Evolutionary conservation across 2,113 vertebrate genomes (phyloP).

Genomic region (Campylomormyrus tamandua): DNA sequence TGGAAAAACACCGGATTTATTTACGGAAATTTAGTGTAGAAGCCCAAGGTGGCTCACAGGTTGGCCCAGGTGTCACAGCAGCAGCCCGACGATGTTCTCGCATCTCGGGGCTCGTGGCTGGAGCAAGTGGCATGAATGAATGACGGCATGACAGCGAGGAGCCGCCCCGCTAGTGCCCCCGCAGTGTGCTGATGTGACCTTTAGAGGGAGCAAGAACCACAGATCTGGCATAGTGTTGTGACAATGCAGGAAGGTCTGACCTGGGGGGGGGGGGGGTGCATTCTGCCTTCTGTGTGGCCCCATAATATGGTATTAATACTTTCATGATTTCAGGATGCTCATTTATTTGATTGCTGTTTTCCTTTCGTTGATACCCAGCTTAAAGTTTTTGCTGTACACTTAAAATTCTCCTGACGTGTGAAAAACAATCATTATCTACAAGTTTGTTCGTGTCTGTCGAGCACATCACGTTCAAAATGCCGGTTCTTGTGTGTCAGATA

Average conservation of each 20-base stretch:
- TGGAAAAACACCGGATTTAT: background rate
- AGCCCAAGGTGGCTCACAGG: background rate
- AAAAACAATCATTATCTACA: background rate
- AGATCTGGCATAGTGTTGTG: no score
- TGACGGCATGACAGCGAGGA: background rate
- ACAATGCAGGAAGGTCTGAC: background rate
- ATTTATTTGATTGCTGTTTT: conserved; percentile 6
- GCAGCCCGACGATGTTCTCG: background rate
- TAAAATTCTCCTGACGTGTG: background rate
- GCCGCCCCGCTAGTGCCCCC: background rate
- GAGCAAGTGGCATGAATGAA: background rate
- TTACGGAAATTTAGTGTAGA: background rate
- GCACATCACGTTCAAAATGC: background rate
- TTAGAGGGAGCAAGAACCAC: background rate
- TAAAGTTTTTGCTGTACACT: background rate
- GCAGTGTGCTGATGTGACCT: background rate
- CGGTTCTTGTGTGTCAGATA: background rate
- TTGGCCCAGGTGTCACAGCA: background rate
- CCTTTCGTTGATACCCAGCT: background rate
- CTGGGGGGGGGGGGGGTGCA: background rate
- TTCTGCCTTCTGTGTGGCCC: background rate
- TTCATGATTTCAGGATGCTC: background rate
- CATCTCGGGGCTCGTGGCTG: background rate
- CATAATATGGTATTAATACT: background rate
- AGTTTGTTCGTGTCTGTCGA: background rate